Evolutionary conservation across 2,113 vertebrate species (phyloP).

Genomic region (Bos indicus): DNA sequence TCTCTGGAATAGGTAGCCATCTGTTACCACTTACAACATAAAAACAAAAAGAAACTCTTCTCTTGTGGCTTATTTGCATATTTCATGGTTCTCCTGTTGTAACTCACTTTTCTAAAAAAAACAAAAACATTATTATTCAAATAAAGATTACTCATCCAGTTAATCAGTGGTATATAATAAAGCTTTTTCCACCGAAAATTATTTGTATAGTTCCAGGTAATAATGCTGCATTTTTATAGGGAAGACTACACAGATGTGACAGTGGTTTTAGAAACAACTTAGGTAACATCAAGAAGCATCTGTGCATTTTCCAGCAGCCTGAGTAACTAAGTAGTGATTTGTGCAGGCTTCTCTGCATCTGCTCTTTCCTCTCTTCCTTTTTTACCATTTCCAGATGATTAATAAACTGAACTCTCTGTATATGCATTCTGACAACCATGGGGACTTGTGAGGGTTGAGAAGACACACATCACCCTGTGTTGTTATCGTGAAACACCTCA

Average conservation of each 20-base stretch:
- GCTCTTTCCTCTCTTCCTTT: background rate
- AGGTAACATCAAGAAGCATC: constrained; percentile 64
- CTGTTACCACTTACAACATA: background rate
- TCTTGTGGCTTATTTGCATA: constrained; percentile 47
- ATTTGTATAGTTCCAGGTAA: constrained; percentile 48
- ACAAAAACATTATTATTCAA: constrained; percentile 13
- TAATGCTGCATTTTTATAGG: constrained; percentile 51
- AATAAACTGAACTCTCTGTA: background rate
- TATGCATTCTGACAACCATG: background rate
- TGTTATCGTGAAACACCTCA: background rate
- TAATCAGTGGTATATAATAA: constrained; percentile 29
- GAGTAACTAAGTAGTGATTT: constrained; percentile 34
- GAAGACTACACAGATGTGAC: constrained; percentile 52
- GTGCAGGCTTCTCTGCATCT: background rate
- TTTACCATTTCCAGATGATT: background rate
- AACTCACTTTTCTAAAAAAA: background rate
- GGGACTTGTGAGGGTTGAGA: background rate
- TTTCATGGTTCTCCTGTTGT: constrained; percentile 17
- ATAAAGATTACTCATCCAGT: constrained; percentile 10
- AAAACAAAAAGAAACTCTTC: constrained; percentile 35
- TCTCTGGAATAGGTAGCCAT: background rate
- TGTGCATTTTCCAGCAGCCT: constrained; percentile 60
- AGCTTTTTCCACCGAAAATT: constrained; percentile 26
- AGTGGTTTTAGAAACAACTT: constrained; percentile 64
- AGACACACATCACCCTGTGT: background rate